Conservation (phyloP, 2,113 vertebrate species). For the Sinocyclocheilus anshuiensis region DNA sequence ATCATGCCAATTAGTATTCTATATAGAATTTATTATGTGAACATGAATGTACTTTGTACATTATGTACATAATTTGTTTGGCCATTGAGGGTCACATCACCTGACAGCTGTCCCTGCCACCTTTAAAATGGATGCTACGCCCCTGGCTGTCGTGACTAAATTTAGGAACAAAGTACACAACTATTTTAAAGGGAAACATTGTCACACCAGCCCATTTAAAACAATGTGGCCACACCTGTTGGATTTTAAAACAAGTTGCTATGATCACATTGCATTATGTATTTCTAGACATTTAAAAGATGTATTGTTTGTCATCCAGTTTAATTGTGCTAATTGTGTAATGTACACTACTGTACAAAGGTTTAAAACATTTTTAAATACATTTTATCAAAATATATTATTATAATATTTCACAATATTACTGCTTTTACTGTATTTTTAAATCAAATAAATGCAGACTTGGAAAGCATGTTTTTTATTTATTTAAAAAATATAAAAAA, state of each 20-base stretch:
- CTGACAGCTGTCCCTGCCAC: too few relatives aligned
- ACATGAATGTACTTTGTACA: too few relatives aligned
- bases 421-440: too few relatives aligned
- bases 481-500: too few relatives aligned
- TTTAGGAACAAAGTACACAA: not conserved
- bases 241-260: not conserved
- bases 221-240: not conserved
- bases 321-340: not conserved
- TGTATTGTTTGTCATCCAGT: not conserved
- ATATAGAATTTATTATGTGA: too few relatives aligned
- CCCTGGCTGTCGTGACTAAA: not conserved
- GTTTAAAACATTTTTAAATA: not conserved
- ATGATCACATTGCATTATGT: not conserved
- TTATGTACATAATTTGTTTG: too few relatives aligned
- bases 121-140: too few relatives aligned
- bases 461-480: too few relatives aligned
- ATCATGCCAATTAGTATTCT: too few relatives aligned
- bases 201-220: not conserved
- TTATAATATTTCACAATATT: too few relatives aligned
- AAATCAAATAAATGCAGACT: too few relatives aligned
- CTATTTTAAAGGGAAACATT: not conserved
- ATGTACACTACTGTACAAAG: not conserved
- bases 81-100: too few relatives aligned
- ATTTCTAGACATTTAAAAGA: not conserved
- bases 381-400: not conserved